Conservation (phyloP, 2,888 invertebrate genomes). For the Rhorus exstirpatorius region DNA sequence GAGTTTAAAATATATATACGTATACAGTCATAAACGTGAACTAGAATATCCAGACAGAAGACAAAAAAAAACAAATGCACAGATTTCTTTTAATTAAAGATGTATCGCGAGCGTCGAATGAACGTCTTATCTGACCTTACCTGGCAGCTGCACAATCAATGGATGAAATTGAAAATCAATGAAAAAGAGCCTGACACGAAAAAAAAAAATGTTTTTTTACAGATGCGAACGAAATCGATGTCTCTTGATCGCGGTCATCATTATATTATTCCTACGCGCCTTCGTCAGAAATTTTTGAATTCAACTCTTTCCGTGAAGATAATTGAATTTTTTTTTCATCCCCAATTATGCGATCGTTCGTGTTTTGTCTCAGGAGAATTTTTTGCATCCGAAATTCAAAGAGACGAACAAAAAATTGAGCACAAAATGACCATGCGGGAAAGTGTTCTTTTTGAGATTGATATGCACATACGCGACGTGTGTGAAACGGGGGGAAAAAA, state of each 20-base stretch:
- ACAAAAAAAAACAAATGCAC: neutral
- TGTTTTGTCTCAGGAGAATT: too few species aligned
- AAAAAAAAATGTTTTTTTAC: neutral
- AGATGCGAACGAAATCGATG: too few species aligned
- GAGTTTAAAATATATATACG: neutral
- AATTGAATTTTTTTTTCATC: neutral
- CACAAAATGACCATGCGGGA: neutral
- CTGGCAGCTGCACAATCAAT: too few species aligned
- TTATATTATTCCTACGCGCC: too few species aligned
- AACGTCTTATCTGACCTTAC: too few species aligned
- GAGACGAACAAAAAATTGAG: neutral
- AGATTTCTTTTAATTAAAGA: neutral
- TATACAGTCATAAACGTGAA: neutral
- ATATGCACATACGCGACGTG: neutral
- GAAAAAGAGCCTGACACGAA: neutral
- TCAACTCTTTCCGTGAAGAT: neutral
- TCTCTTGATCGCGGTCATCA: too few species aligned
- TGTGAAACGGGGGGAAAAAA: neutral
- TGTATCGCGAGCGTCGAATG: too few species aligned
- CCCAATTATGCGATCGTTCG: neutral
- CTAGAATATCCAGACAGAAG: neutral
- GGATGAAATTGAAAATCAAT: too few species aligned
- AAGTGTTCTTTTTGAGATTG: neutral
- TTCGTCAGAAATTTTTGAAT: neutral
- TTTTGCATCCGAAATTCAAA: neutral